A percentile compares a stretch with the other conserved stretches of the same genome.
Conservation (phyloP, 2,113 vertebrate genomes). For the Corvus hawaiiensis region DNA sequence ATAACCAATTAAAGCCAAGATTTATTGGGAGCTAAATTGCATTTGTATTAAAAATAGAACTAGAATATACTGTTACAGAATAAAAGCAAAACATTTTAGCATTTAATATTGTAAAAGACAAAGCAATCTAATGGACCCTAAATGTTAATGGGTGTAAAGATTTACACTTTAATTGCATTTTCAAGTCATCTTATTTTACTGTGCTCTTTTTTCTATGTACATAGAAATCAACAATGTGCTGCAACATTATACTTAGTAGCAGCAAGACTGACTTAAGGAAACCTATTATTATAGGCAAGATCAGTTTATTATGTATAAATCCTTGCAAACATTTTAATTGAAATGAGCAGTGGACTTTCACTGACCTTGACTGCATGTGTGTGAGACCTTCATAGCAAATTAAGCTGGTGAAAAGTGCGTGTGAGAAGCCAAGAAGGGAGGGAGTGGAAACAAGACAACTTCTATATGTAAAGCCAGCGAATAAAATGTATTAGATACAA, state of each 20-base stretch:
- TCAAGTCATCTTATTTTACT: slow-evolving; percentile 41
- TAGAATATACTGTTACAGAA: slow-evolving; percentile 45
- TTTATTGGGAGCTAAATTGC: slow-evolving; percentile 61
- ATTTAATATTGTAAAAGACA: slow-evolving; percentile 66
- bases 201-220: slow-evolving; percentile 60
- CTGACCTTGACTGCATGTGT: slow-evolving; percentile 46
- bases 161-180: slow-evolving; percentile 74
- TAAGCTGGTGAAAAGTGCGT: neutral
- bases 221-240: slow-evolving; percentile 47
- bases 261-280: slow-evolving; percentile 22
- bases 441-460: slow-evolving; percentile 2
- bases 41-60: slow-evolving; percentile 62
- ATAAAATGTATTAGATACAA: slow-evolving; percentile 19
- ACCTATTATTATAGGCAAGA: slow-evolving; percentile 67
- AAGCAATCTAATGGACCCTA: slow-evolving; percentile 68
- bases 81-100: slow-evolving; percentile 52
- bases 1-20: slow-evolving; percentile 71
- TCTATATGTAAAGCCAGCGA: slow-evolving; percentile 19
- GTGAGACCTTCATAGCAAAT: slow-evolving; percentile 39
- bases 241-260: slow-evolving; percentile 53
- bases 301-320: slow-evolving; percentile 68
- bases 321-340: slow-evolving; percentile 70
- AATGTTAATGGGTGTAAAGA: slow-evolving; percentile 70
- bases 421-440: neutral
- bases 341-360: slow-evolving; percentile 70